Percentiles rank a stretch among this genome's conserved stretches.
phyloP scores from a whole-genome alignment of 1,140 invertebrate genomes.

The Drosophila pseudoobscura region DNA sequence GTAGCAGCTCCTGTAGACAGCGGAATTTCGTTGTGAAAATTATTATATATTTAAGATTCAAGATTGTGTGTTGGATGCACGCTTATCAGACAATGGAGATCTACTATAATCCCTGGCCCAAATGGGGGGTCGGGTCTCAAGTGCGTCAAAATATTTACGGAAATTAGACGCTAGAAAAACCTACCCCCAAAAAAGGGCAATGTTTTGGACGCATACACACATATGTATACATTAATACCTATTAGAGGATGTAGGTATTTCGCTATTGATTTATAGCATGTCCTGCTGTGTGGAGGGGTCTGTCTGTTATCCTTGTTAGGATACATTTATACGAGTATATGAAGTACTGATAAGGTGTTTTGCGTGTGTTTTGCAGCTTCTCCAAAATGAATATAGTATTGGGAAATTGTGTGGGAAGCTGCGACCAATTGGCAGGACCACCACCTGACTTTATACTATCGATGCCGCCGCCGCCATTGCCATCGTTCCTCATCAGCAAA shows the following conservation, averaged over 20 bases:
- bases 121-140: no score
- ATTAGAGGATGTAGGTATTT: background rate
- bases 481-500: conserved; percentile 87
- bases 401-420: conserved; percentile 84
- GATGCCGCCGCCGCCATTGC: conserved; percentile 91
- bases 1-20: no score
- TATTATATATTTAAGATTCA: no score
- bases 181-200: conserved; percentile 14
- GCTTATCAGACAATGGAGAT: no score
- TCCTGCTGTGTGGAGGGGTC: no score
- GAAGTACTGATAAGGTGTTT: background rate
- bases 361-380: background rate
- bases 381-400: conserved; percentile 61
- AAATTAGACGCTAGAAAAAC: conserved; percentile 7
- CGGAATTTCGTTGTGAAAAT: no score
- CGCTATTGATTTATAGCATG: conserved; percentile 17
- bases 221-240: conserved; percentile 1
- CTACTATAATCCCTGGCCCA: no score
- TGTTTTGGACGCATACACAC: conserved; percentile 27
- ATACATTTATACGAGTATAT: no score
- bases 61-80: no score
- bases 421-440: conserved; percentile 88
- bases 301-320: background rate
- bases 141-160: no score
- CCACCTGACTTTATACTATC: conserved; percentile 91